A percentile compares a stretch with the other conserved stretches of the same genome.
Conservation (phyloP, 2,888 invertebrate genomes). For the Diaperis boleti region DNA sequence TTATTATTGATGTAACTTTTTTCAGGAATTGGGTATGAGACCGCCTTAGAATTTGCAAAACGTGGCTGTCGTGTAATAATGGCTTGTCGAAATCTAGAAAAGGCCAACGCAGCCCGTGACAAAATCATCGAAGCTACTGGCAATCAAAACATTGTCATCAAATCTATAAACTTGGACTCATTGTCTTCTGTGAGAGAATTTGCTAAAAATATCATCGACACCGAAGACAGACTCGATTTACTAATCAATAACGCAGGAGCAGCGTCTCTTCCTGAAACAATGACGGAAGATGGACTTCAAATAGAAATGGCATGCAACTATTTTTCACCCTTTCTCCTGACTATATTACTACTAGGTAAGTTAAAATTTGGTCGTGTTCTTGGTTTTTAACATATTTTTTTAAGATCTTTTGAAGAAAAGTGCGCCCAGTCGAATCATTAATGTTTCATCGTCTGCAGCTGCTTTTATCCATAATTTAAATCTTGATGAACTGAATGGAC, state of each 20-base stretch:
- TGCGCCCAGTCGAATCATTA: conserved; percentile 10
- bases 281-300: conserved; percentile 67
- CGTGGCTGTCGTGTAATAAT: conserved; percentile 66
- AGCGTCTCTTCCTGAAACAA: conserved; percentile 44
- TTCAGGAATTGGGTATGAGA: conserved; percentile 59
- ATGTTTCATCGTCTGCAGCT: conserved; percentile 29
- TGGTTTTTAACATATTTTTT: conserved; percentile 2
- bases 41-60: conserved; percentile 59
- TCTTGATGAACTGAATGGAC: conserved; percentile 35
- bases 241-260: conserved; percentile 65
- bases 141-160: conserved; percentile 51
- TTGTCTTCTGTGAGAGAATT: conserved; percentile 62
- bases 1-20: too few relatives aligned
- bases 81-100: conserved; percentile 64
- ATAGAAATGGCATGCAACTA: conserved; percentile 67
- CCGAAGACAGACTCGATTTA: conserved; percentile 59
- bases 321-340: conserved; percentile 69
- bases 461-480: conserved; percentile 22
- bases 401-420: conserved; percentile 1
- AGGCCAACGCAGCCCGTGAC: conserved; percentile 39
- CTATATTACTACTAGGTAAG: conserved; percentile 65
- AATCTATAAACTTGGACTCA: conserved; percentile 52
- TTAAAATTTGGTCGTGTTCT: not conserved
- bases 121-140: conserved; percentile 48
- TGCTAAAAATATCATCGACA: conserved; percentile 62